Conservation (phyloP, 2,113 vertebrate species). For the Agelaius phoeniceus region DNA sequence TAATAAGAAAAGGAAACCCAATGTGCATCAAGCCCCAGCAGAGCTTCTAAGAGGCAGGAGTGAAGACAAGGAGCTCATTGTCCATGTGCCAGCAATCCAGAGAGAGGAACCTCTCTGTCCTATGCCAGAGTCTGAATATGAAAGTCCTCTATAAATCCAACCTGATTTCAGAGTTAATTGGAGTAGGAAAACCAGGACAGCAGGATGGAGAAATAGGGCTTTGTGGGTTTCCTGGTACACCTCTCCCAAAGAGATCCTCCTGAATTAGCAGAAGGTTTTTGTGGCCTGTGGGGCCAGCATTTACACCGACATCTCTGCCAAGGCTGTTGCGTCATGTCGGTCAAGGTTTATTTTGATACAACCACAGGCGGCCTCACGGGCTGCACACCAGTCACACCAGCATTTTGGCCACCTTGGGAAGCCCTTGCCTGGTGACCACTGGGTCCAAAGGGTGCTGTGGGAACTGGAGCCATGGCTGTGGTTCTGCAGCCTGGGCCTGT, state of each 20-base stretch:
- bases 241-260: neutral
- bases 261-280: neutral
- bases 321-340: neutral
- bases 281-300: neutral
- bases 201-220: neutral
- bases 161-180: slow-evolving; percentile 5
- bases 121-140: neutral
- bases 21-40: neutral
- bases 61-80: slow-evolving; percentile 8
- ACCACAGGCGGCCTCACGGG: accelerated
- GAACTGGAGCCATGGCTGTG: neutral
- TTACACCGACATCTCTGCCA: neutral
- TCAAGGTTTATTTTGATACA: neutral
- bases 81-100: neutral
- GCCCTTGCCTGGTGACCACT: neutral
- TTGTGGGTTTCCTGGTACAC: slow-evolving; percentile 12
- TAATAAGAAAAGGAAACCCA: neutral
- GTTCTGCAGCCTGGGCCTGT: neutral
- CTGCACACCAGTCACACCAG: neutral
- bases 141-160: neutral
- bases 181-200: neutral
- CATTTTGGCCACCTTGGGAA: neutral
- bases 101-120: slow-evolving; percentile 15
- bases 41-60: neutral
- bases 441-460: neutral